Percentiles rank a stretch among this genome's conserved stretches.
These are phyloP conservation scores for Solenopsis fugax DNA, from an alignment of 1,140 invertebrate genomes.

Conservation along the genomic window DNA sequence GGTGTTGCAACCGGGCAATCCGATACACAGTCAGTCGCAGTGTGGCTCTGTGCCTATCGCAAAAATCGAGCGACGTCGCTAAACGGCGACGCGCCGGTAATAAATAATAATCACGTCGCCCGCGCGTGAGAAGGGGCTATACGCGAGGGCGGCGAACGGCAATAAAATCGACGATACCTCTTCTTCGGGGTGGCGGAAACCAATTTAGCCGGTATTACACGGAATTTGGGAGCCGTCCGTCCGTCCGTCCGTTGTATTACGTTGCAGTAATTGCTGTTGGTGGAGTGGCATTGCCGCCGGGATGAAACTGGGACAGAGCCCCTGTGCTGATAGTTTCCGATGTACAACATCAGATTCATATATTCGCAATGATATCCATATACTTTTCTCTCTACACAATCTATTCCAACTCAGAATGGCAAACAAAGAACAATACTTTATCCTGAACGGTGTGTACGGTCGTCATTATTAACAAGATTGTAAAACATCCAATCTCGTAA, in stretches of 20 bases:
- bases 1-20: neutral
- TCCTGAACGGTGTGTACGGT: neutral
- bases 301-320: conserved; percentile 22
- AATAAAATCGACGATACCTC: conserved; percentile 45
- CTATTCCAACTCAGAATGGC: neutral
- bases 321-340: conserved; percentile 18
- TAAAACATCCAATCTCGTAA: conserved; percentile 63
- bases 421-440: conserved; percentile 20
- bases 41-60: neutral
- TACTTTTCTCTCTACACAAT: conserved; percentile 22
- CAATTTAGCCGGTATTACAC: conserved; percentile 57
- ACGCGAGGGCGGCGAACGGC: neutral
- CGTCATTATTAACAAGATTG: conserved; percentile 18
- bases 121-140: neutral
- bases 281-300: conserved; percentile 16
- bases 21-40: neutral
- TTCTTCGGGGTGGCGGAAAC: conserved; percentile 42
- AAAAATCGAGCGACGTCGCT: conserved; percentile 10
- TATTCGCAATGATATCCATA: conserved; percentile 13
- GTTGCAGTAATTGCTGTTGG: conserved; percentile 52
- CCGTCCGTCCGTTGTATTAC: conserved; percentile 42
- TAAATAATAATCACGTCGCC: conserved; percentile 37
- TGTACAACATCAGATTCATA: neutral
- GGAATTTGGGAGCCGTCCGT: conserved; percentile 44
- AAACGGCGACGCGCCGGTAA: conserved; percentile 10